Evolutionary conservation across 2,888 invertebrate species (phyloP), one percentile per base, ranked within the genome.

Genomic region (Agrochola macilenta): DNA sequence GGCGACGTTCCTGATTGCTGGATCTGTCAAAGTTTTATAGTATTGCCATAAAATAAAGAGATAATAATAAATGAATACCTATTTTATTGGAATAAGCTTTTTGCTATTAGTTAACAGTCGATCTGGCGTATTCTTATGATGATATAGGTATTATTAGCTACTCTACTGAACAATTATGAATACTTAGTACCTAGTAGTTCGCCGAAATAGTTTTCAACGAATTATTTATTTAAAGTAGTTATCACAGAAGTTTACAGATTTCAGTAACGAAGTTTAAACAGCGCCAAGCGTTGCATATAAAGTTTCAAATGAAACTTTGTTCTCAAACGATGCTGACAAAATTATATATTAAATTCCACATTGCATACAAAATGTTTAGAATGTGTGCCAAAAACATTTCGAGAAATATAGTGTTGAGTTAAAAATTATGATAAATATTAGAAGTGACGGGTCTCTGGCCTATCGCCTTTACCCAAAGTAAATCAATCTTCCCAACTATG

Each of bases 341-440:
- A 81, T 80, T 73, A 68, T 83, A 74, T 72, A 88, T 88, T 79
- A 78, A 81, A 86, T 81, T 81, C 57, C 65, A 66, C 69, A 86
- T 79, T 79, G 73, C 79, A 81, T 76, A 69, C 79, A 75, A 81
- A 86, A 70, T 72, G 60, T 73, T 78, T 76, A 73, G 80, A 75
- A 78, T 61, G 49, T 66, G 78, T 81, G 86, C 88, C 82, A 81
- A 87, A 87, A 88, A 69, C 65, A n/a, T 65, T 70, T 63, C 30
- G 39, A 64, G 46, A 61, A 70, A 66, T 64, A 63, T 58, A 35
- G 23, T 57, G 60, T 76, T 63, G 35, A 54, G 46, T 49, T 69
- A 60, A 69, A 63, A 72, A 74, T 35, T 39, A 64, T 58, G 23
- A 69, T 54, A 49, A 8, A 39, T 58, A 76, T 74, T 63, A 20